phyloP scores from a whole-genome alignment of 2,113 vertebrate species.

The Oreotrochilus melanogaster region DNA sequence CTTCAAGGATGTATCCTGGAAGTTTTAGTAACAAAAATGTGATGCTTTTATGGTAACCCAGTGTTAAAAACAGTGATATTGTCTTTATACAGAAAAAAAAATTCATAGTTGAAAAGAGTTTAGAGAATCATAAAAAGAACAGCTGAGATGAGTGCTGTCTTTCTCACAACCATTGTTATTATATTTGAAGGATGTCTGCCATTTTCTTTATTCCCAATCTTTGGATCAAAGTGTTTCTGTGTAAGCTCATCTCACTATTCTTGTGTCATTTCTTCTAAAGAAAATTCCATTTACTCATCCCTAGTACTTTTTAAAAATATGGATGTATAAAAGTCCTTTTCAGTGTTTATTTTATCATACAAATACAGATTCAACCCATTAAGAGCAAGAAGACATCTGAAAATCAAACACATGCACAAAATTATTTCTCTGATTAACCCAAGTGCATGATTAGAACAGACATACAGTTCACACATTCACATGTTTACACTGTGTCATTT shows the following conservation, averaged over 20 bases:
- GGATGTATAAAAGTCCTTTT: not conserved
- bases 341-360: not conserved
- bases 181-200: not conserved
- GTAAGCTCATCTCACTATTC: not conserved
- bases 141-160: not conserved
- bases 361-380: not conserved
- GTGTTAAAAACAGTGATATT: not conserved
- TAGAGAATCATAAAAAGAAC: not conserved
- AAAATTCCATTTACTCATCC: not conserved
- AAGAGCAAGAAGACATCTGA: not conserved
- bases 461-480: not conserved
- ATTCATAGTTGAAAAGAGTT: not conserved
- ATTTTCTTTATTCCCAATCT: not conserved
- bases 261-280: not conserved
- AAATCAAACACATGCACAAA: not conserved
- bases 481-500: not conserved
- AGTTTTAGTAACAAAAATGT: slow-evolving; percentile 8
- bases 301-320: not conserved
- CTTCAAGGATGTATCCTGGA: slow-evolving; percentile 10
- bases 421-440: not conserved
- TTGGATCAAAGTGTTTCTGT: not conserved
- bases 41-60: not conserved
- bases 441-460: not conserved
- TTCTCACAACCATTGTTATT: not conserved
- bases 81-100: not conserved